A percentile compares a stretch with the other conserved stretches of the same genome.
Conservation (phyloP, 2,888 invertebrate species). For the Plagiodera versicolora region DNA sequence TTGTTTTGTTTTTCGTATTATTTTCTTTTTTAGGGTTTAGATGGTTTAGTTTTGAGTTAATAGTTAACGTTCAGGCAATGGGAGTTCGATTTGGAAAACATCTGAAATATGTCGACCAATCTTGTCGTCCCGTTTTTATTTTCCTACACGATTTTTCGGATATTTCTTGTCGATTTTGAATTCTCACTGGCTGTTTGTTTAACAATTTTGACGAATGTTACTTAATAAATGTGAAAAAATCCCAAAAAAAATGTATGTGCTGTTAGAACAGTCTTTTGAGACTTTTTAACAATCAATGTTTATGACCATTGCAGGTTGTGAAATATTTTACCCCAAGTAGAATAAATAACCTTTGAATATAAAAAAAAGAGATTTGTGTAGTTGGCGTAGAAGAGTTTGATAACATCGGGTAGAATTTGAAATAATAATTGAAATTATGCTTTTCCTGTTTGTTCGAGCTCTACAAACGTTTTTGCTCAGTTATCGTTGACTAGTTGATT, state of each 20-base stretch:
- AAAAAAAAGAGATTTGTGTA: not conserved
- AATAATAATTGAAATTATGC: not conserved
- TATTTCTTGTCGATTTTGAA: slow-evolving; percentile 20
- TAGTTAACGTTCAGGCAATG: slow-evolving; percentile 17
- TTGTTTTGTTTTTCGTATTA: slow-evolving; percentile 45
- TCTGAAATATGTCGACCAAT: slow-evolving; percentile 1
- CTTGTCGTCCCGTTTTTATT: not conserved
- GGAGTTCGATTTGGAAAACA: slow-evolving; percentile 9
- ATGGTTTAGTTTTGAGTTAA: slow-evolving; percentile 31
- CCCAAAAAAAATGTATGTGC: slow-evolving; percentile 39
- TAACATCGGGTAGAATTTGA: not conserved
- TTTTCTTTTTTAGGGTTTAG: slow-evolving; percentile 37
- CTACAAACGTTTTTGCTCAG: not conserved
- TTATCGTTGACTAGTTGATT: not conserved
- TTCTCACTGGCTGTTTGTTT: slow-evolving; percentile 16
- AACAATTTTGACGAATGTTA: slow-evolving; percentile 32
- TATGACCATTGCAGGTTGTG: slow-evolving; percentile 53
- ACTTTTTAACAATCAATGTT: slow-evolving; percentile 47
- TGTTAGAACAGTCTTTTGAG: slow-evolving; percentile 38
- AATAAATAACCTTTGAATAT: not conserved
- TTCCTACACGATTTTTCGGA: not conserved
- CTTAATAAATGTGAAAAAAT: slow-evolving; percentile 31
- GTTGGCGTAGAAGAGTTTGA: not conserved
- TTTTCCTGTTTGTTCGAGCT: not conserved
- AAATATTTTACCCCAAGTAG: slow-evolving; percentile 41